Evolutionary conservation across 1,140 invertebrate species (phyloP).

Genomic region (Drosophila ohnishii): DNA sequence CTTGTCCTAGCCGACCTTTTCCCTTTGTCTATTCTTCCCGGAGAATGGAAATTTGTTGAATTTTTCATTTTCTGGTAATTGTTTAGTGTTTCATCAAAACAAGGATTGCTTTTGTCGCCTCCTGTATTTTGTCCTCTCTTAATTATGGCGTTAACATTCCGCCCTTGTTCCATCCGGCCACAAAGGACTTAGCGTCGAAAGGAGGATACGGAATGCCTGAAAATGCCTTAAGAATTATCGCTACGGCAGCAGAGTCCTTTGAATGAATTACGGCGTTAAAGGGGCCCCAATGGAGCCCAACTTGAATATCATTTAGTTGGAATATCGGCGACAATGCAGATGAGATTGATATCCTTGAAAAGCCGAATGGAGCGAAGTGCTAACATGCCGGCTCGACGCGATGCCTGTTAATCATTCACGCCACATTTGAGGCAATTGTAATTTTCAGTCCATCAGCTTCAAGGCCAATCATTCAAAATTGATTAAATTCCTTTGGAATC

Average conservation of each 20-base stretch:
- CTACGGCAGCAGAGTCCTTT: constrained; percentile 6
- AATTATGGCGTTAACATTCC: constrained; percentile 57
- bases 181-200: constrained; percentile 4
- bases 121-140: constrained; percentile 46
- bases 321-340: constrained; percentile 22
- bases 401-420: constrained; percentile 54
- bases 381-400: constrained; percentile 7
- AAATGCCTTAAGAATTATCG: constrained; percentile 31
- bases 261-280: constrained; percentile 22
- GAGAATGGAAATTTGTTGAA: constrained; percentile 46
- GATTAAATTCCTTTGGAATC: constrained; percentile 42
- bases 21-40: constrained; percentile 43
- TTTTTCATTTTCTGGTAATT: constrained; percentile 51
- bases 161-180: constrained; percentile 32
- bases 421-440: constrained; percentile 47
- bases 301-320: constrained; percentile 5
- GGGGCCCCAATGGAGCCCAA: background rate
- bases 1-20: constrained; percentile 29
- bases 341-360: constrained; percentile 18
- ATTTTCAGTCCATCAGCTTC: constrained; percentile 38
- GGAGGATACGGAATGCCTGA: constrained; percentile 1
- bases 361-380: background rate
- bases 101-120: constrained; percentile 49
- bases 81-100: constrained; percentile 55
- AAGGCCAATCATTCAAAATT: constrained; percentile 47